These are phyloP conservation scores for Lamprologus speciosus DNA, from an alignment of 2,113 vertebrate genomes.

Conservation along the genomic window DNA sequence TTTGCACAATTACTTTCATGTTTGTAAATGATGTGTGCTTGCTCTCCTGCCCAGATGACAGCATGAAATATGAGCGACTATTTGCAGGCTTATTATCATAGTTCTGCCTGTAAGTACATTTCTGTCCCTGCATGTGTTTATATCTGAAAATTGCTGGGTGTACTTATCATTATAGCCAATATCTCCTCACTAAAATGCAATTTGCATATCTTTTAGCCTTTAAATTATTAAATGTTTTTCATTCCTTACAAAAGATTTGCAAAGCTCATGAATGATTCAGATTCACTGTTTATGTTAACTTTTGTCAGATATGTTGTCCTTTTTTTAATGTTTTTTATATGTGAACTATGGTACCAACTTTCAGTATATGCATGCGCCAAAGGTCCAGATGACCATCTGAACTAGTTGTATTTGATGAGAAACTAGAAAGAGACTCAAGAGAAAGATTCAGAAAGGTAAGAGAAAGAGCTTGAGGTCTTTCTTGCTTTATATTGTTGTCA, in stretches of 20 bases:
- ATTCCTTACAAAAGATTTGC: background rate
- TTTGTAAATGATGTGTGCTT: background rate
- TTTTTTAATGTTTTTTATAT: background rate
- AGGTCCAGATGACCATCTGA: background rate
- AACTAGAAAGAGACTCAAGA: background rate
- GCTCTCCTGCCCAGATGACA: background rate
- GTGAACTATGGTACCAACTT: background rate
- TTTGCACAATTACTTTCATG: background rate
- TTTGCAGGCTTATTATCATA: background rate
- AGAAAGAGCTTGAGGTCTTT: fast-evolving
- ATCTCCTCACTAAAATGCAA: background rate
- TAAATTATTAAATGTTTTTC: background rate
- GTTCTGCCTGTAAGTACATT: background rate
- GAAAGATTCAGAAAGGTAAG: background rate
- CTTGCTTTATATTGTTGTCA: background rate
- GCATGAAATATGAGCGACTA: background rate
- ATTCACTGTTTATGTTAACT: background rate
- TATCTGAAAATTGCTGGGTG: background rate
- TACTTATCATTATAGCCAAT: background rate
- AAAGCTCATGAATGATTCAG: background rate
- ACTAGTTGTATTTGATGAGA: background rate
- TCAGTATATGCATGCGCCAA: background rate
- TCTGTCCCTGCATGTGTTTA: background rate
- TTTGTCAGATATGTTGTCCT: background rate
- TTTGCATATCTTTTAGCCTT: background rate